Conservation (phyloP, 2,888 invertebrate species). For the Noctua pronuba region DNA sequence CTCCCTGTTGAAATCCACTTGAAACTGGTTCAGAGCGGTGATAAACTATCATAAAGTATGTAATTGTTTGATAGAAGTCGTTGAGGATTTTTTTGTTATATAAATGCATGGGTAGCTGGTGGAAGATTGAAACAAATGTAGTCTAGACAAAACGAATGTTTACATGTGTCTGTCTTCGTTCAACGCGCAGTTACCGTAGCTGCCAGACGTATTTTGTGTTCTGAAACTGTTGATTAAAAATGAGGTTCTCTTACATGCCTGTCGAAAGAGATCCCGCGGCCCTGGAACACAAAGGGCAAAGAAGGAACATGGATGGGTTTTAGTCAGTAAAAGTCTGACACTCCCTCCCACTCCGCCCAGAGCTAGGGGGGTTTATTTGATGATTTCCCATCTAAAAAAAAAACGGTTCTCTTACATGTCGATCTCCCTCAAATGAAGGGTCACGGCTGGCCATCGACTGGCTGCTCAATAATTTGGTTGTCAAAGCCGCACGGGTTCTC, state of each 20-base stretch:
- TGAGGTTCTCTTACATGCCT: neutral
- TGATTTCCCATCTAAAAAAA: too few relatives aligned
- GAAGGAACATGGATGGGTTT: too few relatives aligned
- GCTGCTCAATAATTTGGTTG: neutral
- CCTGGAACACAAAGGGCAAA: too few relatives aligned
- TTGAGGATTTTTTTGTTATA: constrained; percentile 28
- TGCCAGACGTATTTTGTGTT: neutral
- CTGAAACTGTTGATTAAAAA: neutral
- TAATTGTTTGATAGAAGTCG: constrained; percentile 47
- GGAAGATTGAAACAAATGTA: constrained; percentile 21
- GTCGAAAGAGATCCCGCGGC: too few relatives aligned
- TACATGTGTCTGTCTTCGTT: neutral
- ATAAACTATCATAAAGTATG: constrained; percentile 43
- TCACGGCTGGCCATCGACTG: too few relatives aligned
- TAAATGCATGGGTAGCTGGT: constrained; percentile 7
- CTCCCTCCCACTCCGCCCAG: too few relatives aligned
- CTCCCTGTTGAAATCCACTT: constrained; percentile 34
- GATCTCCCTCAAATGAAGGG: neutral
- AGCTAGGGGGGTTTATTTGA: too few relatives aligned
- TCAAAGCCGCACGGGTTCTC: too few relatives aligned
- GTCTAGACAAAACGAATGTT: neutral
- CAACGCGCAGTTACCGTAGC: neutral
- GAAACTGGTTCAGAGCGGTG: constrained; percentile 37
- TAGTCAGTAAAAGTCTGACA: too few relatives aligned
- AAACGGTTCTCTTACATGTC: neutral